Evolutionary conservation across 2,888 invertebrate species (phyloP).

Genomic region (Tenthredo notha): DNA sequence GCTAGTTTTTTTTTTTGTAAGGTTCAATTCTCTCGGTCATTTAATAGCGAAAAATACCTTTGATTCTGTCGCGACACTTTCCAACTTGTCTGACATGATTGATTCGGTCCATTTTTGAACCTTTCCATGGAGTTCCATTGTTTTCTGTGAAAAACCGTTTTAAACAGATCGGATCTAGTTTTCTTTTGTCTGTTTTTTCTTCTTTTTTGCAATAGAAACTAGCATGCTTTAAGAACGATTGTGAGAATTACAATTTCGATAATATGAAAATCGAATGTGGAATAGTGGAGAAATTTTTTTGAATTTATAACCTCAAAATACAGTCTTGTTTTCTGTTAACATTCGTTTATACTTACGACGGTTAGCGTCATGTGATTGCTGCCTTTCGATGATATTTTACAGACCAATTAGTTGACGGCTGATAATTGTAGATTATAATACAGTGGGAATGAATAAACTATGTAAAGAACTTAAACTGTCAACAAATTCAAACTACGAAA

Average conservation of each 20-base stretch:
- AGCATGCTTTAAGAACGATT: neutral
- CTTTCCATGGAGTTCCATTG: constrained; percentile 56
- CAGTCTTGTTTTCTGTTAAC: neutral
- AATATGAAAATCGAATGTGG: neutral
- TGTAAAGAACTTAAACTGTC: neutral
- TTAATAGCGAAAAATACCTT: constrained; percentile 54
- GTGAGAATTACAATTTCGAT: neutral
- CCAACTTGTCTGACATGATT: constrained; percentile 58
- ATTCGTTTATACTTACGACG: neutral
- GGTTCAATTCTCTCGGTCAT: neutral
- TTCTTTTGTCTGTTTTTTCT: neutral
- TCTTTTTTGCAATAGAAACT: neutral
- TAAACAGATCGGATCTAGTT: neutral
- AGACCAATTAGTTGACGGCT: neutral
- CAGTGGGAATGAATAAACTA: neutral
- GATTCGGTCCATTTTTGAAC: constrained; percentile 60
- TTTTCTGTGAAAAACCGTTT: constrained; percentile 63
- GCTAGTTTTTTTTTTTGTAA: neutral
- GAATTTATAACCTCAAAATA: constrained; percentile 13
- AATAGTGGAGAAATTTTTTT: neutral
- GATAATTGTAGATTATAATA: neutral
- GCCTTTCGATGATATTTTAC: neutral
- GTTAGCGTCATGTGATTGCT: neutral
- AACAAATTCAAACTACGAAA: constrained; percentile 24
- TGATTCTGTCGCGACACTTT: constrained; percentile 56